Percentiles rank a stretch among this genome's conserved stretches.
These are phyloP conservation scores for Hydropotes inermis DNA, from an alignment of 2,113 vertebrate genomes.

Conservation along the genomic window DNA sequence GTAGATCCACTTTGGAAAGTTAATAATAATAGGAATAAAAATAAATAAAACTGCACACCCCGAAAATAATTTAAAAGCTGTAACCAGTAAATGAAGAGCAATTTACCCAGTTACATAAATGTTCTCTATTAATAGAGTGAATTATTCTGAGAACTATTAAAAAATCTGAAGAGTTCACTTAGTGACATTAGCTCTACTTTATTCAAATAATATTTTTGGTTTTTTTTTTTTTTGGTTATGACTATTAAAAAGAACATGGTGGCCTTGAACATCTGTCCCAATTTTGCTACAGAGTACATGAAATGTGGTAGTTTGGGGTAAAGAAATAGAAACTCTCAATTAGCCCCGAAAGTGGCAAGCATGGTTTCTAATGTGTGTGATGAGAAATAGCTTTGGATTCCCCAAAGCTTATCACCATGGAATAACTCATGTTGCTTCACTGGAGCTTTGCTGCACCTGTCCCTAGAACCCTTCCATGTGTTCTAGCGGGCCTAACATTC, in stretches of 20 bases:
- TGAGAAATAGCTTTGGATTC: not conserved
- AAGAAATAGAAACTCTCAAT: not conserved
- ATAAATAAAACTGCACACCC: not conserved
- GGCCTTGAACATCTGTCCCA: not conserved
- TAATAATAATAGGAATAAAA: not conserved
- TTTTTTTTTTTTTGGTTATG: not conserved
- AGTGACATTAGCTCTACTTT: not conserved
- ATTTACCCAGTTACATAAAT: not conserved
- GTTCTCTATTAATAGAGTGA: not conserved
- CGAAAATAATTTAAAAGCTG: not conserved
- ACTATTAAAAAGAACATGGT: not conserved
- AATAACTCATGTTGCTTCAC: not conserved
- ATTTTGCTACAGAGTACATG: not conserved
- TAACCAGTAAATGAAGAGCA: not conserved
- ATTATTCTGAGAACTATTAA: not conserved
- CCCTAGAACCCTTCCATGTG: slow-evolving; percentile 19
- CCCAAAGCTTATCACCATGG: slow-evolving; percentile 32
- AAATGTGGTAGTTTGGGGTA: slow-evolving; percentile 29
- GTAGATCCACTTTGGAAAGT: not conserved
- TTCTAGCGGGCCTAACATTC: slow-evolving; percentile 27
- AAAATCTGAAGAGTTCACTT: not conserved
- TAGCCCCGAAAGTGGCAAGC: not conserved
- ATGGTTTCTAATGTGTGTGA: slow-evolving; percentile 18
- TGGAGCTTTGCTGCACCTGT: slow-evolving; percentile 48
- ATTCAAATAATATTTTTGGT: not conserved